Base-by-base conservation (phyloP, 2,888 invertebrate species). In the Hemithea aestivaria region DNA sequence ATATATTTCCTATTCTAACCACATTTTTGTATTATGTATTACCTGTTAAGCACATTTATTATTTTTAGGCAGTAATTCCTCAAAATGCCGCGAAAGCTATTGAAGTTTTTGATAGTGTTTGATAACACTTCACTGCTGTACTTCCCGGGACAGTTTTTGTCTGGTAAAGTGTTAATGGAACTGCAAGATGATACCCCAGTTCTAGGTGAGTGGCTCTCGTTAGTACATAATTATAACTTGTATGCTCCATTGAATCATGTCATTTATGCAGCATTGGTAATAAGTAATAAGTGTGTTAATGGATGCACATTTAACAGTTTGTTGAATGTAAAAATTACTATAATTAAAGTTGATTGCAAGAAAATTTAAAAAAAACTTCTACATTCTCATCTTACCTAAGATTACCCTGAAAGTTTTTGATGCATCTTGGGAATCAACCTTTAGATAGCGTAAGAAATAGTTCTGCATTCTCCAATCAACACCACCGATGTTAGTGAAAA, bases 111-210 rank as follows among this genome's bases (percentile, higher is more conserved):
- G 45, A 96, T 97, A 62, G 90, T 97, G 50, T 96, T 97, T 82
- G 97, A 97, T 83, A 97, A 97, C 73, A 95, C 96, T 28, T 96
- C 96, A 60, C 84, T 97, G 50, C 81, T 97, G 42, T 97, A 97
- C 79, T 97, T 97, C 73, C 97, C 97, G 44, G 97, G 97, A 4
- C 96, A 96, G 78, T 97, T 97, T 79, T 87, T 97, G 51, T 96
- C 96, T 35, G 97, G 97, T 24, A 91, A 96, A 68, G 96, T 97
- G 39, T 90, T 97, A 35, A 93, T 97, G 71, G 97, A 97, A 73
- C 85, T 97, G 48, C 96, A 97, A 75, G 96, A 96, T 83, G 96
- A 97, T 79, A 96, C 96, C 52, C 94, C 95, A 48, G 94, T 95
- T n/a, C 82, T 94, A 61, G 94, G 94, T 93, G 83, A 90, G 90